phyloP scores from a whole-genome alignment of 2,113 vertebrate genomes.

The Odocoileus virginianus region DNA sequence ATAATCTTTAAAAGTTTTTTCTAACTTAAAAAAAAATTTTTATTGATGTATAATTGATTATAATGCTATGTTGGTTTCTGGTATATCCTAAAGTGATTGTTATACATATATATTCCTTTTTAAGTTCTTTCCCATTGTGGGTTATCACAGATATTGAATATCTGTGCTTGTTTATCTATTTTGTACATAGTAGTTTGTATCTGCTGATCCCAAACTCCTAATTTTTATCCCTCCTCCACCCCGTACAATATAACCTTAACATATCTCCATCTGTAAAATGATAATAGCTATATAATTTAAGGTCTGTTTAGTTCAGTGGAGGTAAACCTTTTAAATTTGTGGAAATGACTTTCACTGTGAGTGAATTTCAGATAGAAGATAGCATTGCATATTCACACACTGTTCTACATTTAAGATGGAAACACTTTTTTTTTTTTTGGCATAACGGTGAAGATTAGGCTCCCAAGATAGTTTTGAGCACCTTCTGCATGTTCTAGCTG shows the following conservation, averaged over 20 bases:
- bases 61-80: neutral
- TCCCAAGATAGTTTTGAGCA: slow-evolving; percentile 12
- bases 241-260: neutral
- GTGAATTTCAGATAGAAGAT: slow-evolving; percentile 28
- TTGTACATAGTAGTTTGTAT: neutral
- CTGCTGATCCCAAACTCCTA: neutral
- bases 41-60: neutral
- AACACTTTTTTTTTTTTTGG: neutral
- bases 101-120: neutral
- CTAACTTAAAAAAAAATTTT: neutral
- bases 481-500: slow-evolving; percentile 45
- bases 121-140: neutral
- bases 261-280: slow-evolving; percentile 36
- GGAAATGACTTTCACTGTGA: slow-evolving; percentile 24
- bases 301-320: slow-evolving; percentile 38
- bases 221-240: neutral
- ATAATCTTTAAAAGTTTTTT: neutral
- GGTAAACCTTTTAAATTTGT: slow-evolving; percentile 25
- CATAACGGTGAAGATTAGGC: neutral
- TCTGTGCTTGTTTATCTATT: neutral
- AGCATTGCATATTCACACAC: neutral
- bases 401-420: slow-evolving; percentile 14
- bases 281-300: slow-evolving; percentile 17
- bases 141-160: neutral
- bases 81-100: neutral